Conservation (phyloP, 2,797 vertebrate genomes). For the Rhyacichthys aspro region DNA sequence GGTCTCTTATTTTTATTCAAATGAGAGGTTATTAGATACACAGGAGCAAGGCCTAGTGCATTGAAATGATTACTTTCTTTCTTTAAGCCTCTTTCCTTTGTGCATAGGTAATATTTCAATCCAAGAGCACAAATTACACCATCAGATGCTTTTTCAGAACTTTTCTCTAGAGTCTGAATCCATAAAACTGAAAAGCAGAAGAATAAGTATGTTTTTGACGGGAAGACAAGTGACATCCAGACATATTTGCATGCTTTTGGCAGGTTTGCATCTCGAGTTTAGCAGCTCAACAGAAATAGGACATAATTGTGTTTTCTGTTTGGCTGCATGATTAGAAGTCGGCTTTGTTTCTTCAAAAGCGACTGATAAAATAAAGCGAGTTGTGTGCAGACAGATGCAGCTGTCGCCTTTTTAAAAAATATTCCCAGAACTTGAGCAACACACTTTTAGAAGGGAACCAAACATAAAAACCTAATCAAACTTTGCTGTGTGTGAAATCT, state of each 20-base stretch:
- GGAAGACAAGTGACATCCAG: background rate
- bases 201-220: conserved; percentile 1
- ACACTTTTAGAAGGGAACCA: conserved; percentile 13
- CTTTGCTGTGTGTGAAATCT: conserved; percentile 15
- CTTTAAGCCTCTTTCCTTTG: conserved; percentile 25
- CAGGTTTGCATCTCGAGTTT: conserved; percentile 4
- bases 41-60: conserved; percentile 37
- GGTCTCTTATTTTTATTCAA: conserved; percentile 70
- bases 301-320: conserved; percentile 19
- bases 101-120: conserved; percentile 22
- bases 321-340: conserved; percentile 15
- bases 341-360: conserved; percentile 12
- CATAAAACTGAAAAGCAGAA: conserved; percentile 1
- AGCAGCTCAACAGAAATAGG: background rate
- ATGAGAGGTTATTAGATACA: conserved; percentile 65
- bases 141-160: background rate
- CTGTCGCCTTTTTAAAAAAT: conserved; percentile 21
- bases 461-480: conserved; percentile 48
- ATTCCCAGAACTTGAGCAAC: conserved; percentile 32
- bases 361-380: conserved; percentile 6
- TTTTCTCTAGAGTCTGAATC: background rate
- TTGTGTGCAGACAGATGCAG: conserved; percentile 18
- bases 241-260: background rate
- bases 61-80: conserved; percentile 57
- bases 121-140: conserved; percentile 27